Evolutionary conservation across 2,888 invertebrate species (phyloP).

Genomic region (Brenthis ino): DNA sequence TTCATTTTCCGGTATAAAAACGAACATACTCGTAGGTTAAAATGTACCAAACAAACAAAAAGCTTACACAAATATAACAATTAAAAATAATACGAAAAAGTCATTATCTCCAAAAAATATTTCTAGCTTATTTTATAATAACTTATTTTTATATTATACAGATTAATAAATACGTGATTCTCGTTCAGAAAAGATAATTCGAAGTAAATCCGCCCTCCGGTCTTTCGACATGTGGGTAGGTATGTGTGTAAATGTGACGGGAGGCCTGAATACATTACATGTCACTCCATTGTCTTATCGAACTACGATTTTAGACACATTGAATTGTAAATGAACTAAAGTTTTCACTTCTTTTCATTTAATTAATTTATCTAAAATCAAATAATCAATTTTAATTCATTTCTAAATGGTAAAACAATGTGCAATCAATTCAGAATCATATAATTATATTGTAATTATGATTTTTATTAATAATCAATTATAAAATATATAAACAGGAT

Average conservation of each 20-base stretch:
- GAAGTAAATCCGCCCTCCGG: not conserved
- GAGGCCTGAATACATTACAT: slow-evolving; percentile 20
- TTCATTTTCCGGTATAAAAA: too few species aligned
- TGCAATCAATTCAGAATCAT: too few species aligned
- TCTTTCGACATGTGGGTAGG: not conserved
- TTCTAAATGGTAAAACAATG: too few species aligned
- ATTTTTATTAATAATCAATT: too few species aligned
- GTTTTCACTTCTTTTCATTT: not conserved
- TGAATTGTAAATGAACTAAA: slow-evolving; percentile 1
- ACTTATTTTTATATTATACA: not conserved
- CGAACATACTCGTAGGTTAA: too few species aligned
- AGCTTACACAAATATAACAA: too few species aligned
- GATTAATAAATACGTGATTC: not conserved
- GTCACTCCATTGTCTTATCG: slow-evolving; percentile 20
- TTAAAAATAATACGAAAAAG: too few species aligned
- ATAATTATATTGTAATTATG: too few species aligned
- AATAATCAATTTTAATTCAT: not conserved
- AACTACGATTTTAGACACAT: slow-evolving; percentile 5
- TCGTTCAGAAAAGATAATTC: not conserved
- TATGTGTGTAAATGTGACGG: slow-evolving; percentile 8
- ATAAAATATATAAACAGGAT: too few species aligned
- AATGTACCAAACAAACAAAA: too few species aligned
- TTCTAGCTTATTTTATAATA: too few species aligned
- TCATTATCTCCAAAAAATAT: too few species aligned
- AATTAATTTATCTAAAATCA: not conserved